Percentiles rank a stretch among this genome's conserved stretches.
Conservation (phyloP, 2,113 vertebrate genomes). For the Hypomesus transpacificus region DNA sequence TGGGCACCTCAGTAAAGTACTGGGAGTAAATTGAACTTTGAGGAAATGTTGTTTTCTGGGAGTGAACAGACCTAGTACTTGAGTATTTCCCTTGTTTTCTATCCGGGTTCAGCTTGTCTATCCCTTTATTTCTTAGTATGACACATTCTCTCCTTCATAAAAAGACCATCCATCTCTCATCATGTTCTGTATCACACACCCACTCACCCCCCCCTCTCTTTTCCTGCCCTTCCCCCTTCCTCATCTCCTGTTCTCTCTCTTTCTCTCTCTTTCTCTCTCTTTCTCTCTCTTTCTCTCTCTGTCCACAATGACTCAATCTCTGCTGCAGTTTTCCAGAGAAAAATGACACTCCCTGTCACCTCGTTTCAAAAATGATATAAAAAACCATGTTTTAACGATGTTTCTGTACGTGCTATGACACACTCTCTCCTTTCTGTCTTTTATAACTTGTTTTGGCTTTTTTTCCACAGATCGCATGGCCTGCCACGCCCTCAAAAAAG, state of each 20-base stretch:
- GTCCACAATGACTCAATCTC: background rate
- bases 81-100: too few relatives aligned
- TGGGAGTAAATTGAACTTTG: too few relatives aligned
- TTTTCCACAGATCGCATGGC: constrained; percentile 86
- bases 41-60: too few relatives aligned
- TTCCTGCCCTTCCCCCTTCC: constrained; percentile 21
- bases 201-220: background rate
- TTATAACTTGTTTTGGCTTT: constrained; percentile 42
- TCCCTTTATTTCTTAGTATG: background rate
- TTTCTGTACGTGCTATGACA: constrained; percentile 9
- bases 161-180: background rate
- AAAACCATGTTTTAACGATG: background rate
- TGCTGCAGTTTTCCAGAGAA: constrained; percentile 12
- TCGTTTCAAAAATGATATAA: background rate
- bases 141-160: constrained; percentile 2
- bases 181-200: background rate
- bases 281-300: constrained; percentile 9
- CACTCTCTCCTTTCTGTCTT: constrained; percentile 11
- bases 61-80: too few relatives aligned
- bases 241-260: background rate
- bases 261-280: background rate
- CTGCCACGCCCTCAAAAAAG: constrained; percentile 88
- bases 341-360: background rate
- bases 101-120: too few relatives aligned
- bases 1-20: too few relatives aligned